Evolutionary conservation across 2,113 vertebrate genomes (phyloP).

Genomic region (Piprites chloris): DNA sequence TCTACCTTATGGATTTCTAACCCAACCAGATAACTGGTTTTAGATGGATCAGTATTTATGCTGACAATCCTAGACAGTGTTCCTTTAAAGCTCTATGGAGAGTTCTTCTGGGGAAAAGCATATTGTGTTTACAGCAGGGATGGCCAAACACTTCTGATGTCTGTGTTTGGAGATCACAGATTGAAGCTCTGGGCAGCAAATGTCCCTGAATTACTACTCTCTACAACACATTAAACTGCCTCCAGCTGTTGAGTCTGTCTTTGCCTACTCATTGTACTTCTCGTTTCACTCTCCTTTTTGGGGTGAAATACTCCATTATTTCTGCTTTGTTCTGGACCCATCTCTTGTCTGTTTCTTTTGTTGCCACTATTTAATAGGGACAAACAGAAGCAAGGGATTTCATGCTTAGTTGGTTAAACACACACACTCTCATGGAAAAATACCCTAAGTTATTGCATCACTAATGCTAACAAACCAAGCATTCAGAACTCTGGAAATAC

Average conservation of each 20-base stretch:
- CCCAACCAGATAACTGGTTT: background rate
- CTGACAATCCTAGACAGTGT: background rate
- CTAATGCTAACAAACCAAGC: slow-evolving; percentile 37
- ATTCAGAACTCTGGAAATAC: slow-evolving; percentile 19
- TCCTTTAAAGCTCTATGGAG: background rate
- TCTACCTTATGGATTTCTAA: background rate
- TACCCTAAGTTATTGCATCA: slow-evolving; percentile 1
- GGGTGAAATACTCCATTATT: slow-evolving; percentile 76
- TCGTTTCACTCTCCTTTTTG: slow-evolving; percentile 69
- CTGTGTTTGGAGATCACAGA: background rate
- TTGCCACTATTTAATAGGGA: slow-evolving; percentile 69
- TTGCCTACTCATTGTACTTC: slow-evolving; percentile 64
- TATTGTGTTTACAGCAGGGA: background rate
- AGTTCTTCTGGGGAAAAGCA: slow-evolving; percentile 20
- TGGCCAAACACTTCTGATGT: slow-evolving; percentile 20
- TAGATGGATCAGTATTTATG: background rate
- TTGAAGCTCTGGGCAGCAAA: slow-evolving; percentile 28
- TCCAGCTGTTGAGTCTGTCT: slow-evolving; percentile 57
- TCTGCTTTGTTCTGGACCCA: slow-evolving; percentile 72
- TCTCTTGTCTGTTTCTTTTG: slow-evolving; percentile 70
- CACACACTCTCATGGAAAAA: background rate
- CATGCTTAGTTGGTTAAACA: slow-evolving; percentile 70
- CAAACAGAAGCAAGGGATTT: slow-evolving; percentile 74
- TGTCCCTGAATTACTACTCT: slow-evolving; percentile 32
- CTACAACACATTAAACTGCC: slow-evolving; percentile 48